Base-by-base conservation (phyloP, 2,797 vertebrate genomes). In the Rhincodon typus region DNA sequence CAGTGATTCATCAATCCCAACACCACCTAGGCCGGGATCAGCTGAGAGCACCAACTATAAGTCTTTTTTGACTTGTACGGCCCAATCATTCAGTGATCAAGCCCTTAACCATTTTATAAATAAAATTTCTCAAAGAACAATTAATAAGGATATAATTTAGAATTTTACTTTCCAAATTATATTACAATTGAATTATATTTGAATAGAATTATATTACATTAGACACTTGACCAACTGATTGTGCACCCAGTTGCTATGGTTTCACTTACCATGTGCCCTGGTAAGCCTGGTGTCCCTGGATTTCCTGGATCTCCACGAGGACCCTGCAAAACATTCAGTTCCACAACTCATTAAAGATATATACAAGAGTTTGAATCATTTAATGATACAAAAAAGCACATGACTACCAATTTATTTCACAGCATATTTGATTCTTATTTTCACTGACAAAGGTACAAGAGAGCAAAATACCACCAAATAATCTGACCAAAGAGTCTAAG, bases 221-320 rank as follows among this genome's bases (percentile, higher is more conserved):
- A 19, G 4, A 46, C 2, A 84, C 42, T 8, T 46, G 42, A 25
- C 19, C 38, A 84, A 84, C 82, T 46, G 38, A 84, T 46, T 84
- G 8, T 6, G 38, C 82, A 46, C 15, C 0, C 7, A 25, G n/a
- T 42, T 67, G 8, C 34, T 95, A 42, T 53, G 46, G 19, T 57
- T 74, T n/a, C 66, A 95, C 96, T 97, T 96, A 99, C 98, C 98
- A 96, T 97, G 95, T 98, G 97, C 25, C 98, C 98, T 19, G 62
- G 95, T 27, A 46, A 97, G 74, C 98, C 98, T 34, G 97, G 97
- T 66, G 25, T 96, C 7, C 98, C 98, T 0, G 97, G 97, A 15
- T 97, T 96, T 23, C 98, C 98, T 0, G 98, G 96, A 12, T 98
- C 97, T 94, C 98, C 98, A 0, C 97, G 94, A 42, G 97, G 97